Evolutionary conservation across 1,140 invertebrate genomes (phyloP).

Genomic region (Eriosoma lanigerum): DNA sequence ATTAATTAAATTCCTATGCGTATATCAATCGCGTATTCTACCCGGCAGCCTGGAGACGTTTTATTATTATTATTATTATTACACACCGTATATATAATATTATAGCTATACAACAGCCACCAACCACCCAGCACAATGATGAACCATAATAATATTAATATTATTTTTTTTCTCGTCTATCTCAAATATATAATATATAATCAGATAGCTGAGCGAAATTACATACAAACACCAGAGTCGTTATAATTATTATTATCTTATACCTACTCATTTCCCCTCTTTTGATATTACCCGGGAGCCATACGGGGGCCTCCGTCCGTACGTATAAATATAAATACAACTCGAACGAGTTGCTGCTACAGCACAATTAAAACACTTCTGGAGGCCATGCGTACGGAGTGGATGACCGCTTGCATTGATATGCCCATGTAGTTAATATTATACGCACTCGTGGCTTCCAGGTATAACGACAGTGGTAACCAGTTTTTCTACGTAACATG

Average conservation of each 20-base stretch:
- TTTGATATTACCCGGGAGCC: slow-evolving; percentile 41
- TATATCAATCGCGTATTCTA: neutral
- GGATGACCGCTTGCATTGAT: slow-evolving; percentile 47
- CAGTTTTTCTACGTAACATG: slow-evolving; percentile 46
- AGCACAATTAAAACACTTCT: slow-evolving; percentile 50
- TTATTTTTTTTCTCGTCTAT: slow-evolving; percentile 31
- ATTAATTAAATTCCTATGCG: slow-evolving; percentile 48
- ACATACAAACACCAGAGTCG: slow-evolving; percentile 44
- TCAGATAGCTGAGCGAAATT: slow-evolving; percentile 34
- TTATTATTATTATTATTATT: slow-evolving; percentile 29
- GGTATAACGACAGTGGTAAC: slow-evolving; percentile 43
- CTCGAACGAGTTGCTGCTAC: neutral
- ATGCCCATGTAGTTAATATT: slow-evolving; percentile 41
- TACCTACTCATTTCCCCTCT: slow-evolving; percentile 2
- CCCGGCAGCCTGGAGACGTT: slow-evolving; percentile 27
- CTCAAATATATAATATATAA: too few species aligned
- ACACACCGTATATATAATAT: neutral
- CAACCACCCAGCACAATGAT: slow-evolving; percentile 6
- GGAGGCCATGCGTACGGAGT: slow-evolving; percentile 42
- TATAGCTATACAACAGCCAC: neutral
- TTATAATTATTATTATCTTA: slow-evolving; percentile 45
- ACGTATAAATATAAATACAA: slow-evolving; percentile 4
- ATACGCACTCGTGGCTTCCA: slow-evolving; percentile 39
- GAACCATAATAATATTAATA: slow-evolving; percentile 46
- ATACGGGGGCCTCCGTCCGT: neutral